Evolutionary conservation across 2,113 vertebrate species (phyloP).

Genomic region (Pogonocichla stellata): DNA sequence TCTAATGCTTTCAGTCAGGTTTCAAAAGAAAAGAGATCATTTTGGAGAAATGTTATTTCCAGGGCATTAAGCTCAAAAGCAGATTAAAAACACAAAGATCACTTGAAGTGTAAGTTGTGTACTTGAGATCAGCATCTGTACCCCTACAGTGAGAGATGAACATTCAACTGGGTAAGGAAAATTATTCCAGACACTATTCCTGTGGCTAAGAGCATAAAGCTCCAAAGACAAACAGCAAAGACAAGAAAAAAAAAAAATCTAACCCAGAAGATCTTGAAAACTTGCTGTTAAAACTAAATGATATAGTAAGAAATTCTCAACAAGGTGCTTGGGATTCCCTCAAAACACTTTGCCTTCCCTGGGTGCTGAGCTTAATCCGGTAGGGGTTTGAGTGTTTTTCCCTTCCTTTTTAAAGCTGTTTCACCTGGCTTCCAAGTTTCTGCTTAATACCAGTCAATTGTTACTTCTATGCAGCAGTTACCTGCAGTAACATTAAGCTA

Average conservation of each 20-base stretch:
- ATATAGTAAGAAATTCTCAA: background rate
- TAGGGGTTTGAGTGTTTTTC: background rate
- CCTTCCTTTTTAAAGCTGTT: background rate
- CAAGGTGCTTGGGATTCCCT: background rate
- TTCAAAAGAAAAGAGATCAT: background rate
- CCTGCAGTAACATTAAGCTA: background rate
- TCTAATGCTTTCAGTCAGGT: background rate
- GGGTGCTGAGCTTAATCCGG: too few relatives aligned
- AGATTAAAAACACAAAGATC: background rate
- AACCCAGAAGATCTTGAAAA: background rate
- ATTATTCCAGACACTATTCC: background rate
- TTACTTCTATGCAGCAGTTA: background rate
- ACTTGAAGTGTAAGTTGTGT: background rate
- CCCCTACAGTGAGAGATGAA: background rate
- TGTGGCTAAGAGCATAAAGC: background rate
- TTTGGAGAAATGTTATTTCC: background rate
- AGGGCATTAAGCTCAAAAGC: background rate
- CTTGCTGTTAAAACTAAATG: background rate
- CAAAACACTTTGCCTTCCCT: background rate
- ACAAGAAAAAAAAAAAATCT: background rate
- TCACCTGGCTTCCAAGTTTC: background rate
- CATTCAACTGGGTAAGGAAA: background rate
- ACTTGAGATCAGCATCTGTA: background rate
- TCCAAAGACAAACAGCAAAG: background rate
- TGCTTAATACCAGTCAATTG: background rate